phyloP scores from a whole-genome alignment of 2,797 vertebrate species.

The Sebastiscus tertius region DNA sequence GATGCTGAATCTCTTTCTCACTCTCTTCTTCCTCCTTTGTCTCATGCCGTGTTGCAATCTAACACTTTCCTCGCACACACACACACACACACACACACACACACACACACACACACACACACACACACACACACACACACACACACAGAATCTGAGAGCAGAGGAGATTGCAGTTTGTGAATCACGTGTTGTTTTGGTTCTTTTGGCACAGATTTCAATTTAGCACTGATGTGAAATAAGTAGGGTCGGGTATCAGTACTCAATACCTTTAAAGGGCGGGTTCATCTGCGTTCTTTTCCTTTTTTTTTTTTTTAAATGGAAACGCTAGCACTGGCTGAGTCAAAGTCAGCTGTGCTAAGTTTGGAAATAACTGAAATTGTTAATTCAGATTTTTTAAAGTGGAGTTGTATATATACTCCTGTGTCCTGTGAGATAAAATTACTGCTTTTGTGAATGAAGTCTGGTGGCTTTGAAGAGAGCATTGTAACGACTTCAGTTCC shows the following conservation, averaged over 20 bases:
- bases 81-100: not conserved
- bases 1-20: slow-evolving; percentile 62
- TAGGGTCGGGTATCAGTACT: not conserved
- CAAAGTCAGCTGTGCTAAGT: no score
- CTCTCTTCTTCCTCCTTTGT: slow-evolving; percentile 57
- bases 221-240: not conserved
- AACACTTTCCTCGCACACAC: slow-evolving; percentile 3
- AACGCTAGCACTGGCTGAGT: no score
- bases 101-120: not conserved
- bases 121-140: not conserved
- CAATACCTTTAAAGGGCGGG: no score
- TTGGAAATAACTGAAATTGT: no score
- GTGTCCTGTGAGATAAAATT: no score
- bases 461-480: no score
- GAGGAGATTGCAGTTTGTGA: slow-evolving; percentile 22
- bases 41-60: slow-evolving; percentile 46
- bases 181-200: slow-evolving; percentile 27
- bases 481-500: no score
- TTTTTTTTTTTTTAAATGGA: no score
- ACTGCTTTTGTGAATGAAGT: no score
- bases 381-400: no score
- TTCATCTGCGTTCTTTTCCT: no score
- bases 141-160: slow-evolving; percentile 12
- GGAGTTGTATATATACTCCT: no score
- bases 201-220: slow-evolving; percentile 7